Conservation (phyloP, 2,113 vertebrate species). For the Dendrocopos noguchii region DNA sequence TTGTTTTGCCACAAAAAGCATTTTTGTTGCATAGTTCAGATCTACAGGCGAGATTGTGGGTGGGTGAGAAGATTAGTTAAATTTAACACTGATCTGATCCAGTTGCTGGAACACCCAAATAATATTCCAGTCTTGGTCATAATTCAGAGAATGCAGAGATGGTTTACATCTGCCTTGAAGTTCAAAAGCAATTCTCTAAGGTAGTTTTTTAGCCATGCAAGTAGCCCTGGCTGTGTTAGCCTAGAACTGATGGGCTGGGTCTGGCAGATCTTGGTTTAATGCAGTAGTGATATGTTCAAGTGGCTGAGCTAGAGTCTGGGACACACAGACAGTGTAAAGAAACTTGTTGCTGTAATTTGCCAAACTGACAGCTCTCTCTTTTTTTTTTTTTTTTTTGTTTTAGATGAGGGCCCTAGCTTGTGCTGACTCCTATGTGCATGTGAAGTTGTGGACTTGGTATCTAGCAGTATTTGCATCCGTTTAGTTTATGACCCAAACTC, state of each 20-base stretch:
- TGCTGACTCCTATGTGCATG: conserved; percentile 14
- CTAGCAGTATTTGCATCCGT: background rate
- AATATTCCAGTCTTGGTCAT: background rate
- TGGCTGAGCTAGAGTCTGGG: background rate
- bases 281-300: background rate
- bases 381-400: background rate
- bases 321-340: background rate
- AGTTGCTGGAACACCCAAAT: background rate
- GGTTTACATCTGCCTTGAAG: conserved; percentile 1
- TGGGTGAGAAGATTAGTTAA: background rate
- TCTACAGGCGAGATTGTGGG: background rate
- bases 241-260: background rate
- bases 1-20: background rate
- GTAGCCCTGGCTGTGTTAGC: background rate
- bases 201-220: background rate
- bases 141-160: background rate
- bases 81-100: background rate
- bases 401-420: conserved; percentile 49
- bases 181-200: background rate
- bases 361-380: background rate
- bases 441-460: background rate
- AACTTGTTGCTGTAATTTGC: background rate
- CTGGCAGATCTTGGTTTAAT: background rate
- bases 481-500: background rate
- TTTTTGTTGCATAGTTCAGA: background rate